phyloP scores from a whole-genome alignment of 2,797 vertebrate species.

The Pachyuromys duprasi region DNA sequence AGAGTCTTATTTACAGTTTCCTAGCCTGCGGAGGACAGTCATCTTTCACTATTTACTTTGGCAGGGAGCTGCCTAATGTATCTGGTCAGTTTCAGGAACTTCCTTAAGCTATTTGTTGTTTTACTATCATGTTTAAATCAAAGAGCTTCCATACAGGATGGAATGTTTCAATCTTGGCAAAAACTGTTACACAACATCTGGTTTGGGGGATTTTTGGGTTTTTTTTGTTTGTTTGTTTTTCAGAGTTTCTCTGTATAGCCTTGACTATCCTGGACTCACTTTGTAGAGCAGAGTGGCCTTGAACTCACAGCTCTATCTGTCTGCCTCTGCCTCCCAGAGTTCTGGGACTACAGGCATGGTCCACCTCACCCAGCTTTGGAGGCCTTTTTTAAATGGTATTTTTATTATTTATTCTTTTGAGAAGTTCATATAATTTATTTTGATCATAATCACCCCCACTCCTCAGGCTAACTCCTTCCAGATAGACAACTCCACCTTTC shows the following conservation, averaged over 20 bases:
- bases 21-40: too few relatives aligned
- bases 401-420: background rate
- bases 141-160: background rate
- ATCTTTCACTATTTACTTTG: background rate
- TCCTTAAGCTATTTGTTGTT: background rate
- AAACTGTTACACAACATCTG: background rate
- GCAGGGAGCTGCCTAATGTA: too few relatives aligned
- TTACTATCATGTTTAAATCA: background rate
- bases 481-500: background rate
- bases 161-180: background rate
- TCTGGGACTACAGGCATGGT: too few relatives aligned
- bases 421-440: background rate
- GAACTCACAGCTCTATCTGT: too few relatives aligned
- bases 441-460: background rate
- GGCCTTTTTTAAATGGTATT: background rate
- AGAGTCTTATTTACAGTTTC: background rate
- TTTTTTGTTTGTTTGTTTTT: too few relatives aligned
- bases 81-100: background rate
- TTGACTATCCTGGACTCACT: too few relatives aligned
- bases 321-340: background rate
- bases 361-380: background rate
- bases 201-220: background rate
- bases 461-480: background rate
- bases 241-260: too few relatives aligned
- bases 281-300: too few relatives aligned